These are phyloP conservation scores for Perdita meconis DNA, from an alignment of 2,888 invertebrate species.

Conservation along the genomic window DNA sequence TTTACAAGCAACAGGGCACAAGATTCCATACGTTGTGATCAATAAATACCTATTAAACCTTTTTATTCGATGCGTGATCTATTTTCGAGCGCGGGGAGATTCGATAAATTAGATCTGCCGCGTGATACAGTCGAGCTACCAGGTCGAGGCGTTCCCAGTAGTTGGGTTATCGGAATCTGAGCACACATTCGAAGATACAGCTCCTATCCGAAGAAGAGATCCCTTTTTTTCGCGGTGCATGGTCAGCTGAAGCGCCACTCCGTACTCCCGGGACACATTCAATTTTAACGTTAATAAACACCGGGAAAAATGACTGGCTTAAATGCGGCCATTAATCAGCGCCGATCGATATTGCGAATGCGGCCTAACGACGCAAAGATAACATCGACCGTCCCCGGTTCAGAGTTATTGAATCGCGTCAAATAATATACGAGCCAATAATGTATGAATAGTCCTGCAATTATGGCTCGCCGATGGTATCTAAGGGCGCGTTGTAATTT, in stretches of 20 bases:
- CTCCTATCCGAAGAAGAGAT: slow-evolving; percentile 27
- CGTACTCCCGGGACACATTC: slow-evolving; percentile 68
- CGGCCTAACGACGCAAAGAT: slow-evolving; percentile 78
- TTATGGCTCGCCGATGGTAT: slow-evolving; percentile 76
- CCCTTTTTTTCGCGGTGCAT: slow-evolving; percentile 56
- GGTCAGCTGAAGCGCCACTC: slow-evolving; percentile 27
- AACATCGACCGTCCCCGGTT: slow-evolving; percentile 71
- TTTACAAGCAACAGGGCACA: no score
- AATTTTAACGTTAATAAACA: slow-evolving; percentile 80
- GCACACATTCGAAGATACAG: slow-evolving; percentile 63
- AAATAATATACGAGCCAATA: slow-evolving; percentile 82
- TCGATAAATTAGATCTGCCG: slow-evolving; percentile 61
- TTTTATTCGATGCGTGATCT: no score
- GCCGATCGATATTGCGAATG: slow-evolving; percentile 79
- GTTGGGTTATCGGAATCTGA: slow-evolving; percentile 55
- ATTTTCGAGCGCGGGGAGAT: no score
- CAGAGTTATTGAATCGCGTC: slow-evolving; percentile 81
- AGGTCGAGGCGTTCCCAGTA: slow-evolving; percentile 61
- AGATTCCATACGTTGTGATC: no score
- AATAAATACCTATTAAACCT: no score
- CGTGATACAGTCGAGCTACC: slow-evolving; percentile 31
- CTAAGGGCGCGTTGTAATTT: slow-evolving; percentile 73
- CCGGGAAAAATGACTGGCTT: slow-evolving; percentile 73
- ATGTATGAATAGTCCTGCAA: slow-evolving; percentile 81
- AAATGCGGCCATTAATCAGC: slow-evolving; percentile 78